Conservation (phyloP, 2,888 invertebrate species). For the Odontothrips loti region DNA sequence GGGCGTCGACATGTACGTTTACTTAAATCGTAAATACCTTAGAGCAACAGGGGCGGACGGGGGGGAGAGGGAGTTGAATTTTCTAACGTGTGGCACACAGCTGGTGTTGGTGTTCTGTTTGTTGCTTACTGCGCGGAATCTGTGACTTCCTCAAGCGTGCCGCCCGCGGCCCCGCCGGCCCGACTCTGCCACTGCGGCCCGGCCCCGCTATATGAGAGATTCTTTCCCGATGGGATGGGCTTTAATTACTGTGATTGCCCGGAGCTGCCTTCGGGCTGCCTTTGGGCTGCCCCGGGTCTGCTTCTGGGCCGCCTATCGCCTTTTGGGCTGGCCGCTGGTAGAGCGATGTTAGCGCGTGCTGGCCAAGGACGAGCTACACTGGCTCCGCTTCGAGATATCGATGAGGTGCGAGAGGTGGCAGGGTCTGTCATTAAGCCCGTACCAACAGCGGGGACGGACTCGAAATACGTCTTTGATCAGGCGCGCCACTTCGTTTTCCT, state of each 20-base stretch:
- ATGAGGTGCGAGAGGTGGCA: not conserved
- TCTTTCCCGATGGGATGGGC: not conserved
- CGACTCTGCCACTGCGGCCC: not conserved
- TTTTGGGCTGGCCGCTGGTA: not conserved
- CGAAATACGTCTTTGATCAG: too few relatives aligned
- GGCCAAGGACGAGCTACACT: not conserved
- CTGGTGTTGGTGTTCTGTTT: too few relatives aligned
- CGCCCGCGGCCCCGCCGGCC: not conserved
- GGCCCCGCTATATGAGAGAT: not conserved
- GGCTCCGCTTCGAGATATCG: not conserved
- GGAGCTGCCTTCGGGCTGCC: not conserved
- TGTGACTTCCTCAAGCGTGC: too few relatives aligned
- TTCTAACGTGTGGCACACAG: too few relatives aligned
- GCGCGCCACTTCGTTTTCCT: too few relatives aligned
- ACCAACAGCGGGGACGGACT: too few relatives aligned
- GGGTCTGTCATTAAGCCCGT: not conserved
- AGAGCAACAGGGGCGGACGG: too few relatives aligned
- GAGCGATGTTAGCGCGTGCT: not conserved
- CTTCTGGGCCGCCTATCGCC: not conserved
- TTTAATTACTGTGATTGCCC: constrained; percentile 24
- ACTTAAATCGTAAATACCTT: too few relatives aligned
- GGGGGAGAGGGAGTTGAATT: too few relatives aligned
- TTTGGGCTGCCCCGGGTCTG: not conserved
- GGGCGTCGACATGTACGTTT: too few relatives aligned
- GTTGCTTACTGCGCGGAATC: too few relatives aligned